These are phyloP conservation scores for Dynastes maya DNA, from an alignment of 2,888 invertebrate species.

Conservation along the genomic window DNA sequence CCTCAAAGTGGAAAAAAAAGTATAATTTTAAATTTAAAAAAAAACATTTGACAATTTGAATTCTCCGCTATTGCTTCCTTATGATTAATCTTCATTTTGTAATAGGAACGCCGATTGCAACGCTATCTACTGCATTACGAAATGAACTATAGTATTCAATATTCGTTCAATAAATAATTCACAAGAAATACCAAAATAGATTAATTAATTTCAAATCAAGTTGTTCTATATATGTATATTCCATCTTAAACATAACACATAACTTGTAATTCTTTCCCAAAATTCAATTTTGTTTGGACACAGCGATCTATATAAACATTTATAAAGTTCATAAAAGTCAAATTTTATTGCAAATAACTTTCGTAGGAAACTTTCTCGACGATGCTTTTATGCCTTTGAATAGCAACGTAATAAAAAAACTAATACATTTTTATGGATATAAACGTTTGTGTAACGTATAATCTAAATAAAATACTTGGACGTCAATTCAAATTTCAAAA, in stretches of 20 bases:
- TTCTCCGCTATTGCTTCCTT: no score
- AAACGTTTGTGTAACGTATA: neutral
- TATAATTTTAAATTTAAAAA: no score
- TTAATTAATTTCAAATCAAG: no score
- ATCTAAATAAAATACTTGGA: constrained; percentile 13
- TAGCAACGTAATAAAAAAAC: neutral
- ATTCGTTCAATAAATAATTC: no score
- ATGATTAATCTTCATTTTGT: no score
- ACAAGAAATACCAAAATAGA: no score
- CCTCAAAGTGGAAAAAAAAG: no score
- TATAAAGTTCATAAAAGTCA: constrained; percentile 25
- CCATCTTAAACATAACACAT: neutral
- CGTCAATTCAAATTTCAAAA: neutral
- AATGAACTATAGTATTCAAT: no score
- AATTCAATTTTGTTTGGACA: constrained; percentile 4
- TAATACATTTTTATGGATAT: constrained; percentile 2
- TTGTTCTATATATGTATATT: neutral
- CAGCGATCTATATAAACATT: constrained; percentile 1
- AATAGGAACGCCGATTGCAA: no score
- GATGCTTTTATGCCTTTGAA: constrained; percentile 21
- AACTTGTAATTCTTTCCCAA: neutral
- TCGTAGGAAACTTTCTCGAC: neutral
- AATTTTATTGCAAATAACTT: constrained; percentile 21
- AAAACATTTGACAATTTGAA: no score
- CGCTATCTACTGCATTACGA: no score